Evolutionary conservation across 2,797 vertebrate species (phyloP), one percentile per base, ranked within the genome.

Genomic region (Muscicapa striata): DNA sequence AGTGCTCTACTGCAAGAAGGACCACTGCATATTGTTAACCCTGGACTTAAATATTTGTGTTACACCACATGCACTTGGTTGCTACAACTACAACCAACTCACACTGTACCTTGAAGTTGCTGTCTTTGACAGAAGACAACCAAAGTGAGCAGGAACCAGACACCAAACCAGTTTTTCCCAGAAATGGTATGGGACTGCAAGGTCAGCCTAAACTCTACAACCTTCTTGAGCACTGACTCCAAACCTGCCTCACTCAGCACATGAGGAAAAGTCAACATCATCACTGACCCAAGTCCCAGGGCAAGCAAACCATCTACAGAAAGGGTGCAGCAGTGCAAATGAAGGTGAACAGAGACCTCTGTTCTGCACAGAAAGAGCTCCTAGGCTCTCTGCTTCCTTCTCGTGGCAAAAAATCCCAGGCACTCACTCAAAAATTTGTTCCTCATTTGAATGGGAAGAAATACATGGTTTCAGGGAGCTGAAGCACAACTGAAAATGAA

Each of bases 401-500:
- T 16, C 27, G 54, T 2, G 5, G 49, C 36, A 84, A 84, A 86
- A 86, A 76, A 43, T 77, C 21, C 34, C 16, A 3, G 41, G 69
- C 10, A 1, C 32, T 62, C 41, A 63, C 40, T 64, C 59, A 72
- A 58, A 82, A 46, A 76, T 52, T 57, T 46, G 32, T 5, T 73
- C 36, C 15, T 90, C 4, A 4, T 75, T 95, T 82, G 40, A 87
- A 68, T 40, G 30, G 45, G 72, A 90, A 91, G 64, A 95, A 86
- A 92, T 43, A 58, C 11, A 40, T 24, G 17, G 54, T 52, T 94
- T 45, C 54, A 77, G 76, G 80, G 73, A 89, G 72, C 48, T 63
- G 84, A 57, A 90, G 76, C 72, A 73, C 51, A 51, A 59, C 67
- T 76, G 66, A 74, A 79, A 94, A 73, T 10, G 43, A 95, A 90